Evolutionary conservation across 2,797 vertebrate genomes (phyloP).

Genomic region (Chloroceryle amazona): DNA sequence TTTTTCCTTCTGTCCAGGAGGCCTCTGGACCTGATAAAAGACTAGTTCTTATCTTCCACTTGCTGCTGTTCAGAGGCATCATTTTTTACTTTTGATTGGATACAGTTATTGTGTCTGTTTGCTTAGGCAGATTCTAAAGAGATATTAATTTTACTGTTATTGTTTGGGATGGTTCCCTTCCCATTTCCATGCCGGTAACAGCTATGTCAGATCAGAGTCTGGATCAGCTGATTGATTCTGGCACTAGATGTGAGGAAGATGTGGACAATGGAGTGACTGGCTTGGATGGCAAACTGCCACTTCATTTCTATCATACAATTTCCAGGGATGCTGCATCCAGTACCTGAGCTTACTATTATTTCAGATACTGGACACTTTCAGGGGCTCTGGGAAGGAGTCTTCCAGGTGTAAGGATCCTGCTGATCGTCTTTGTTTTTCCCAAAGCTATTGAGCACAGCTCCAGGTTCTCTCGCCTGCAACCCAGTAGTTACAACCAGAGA

Average conservation of each 20-base stretch:
- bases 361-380: not conserved
- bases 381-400: not conserved
- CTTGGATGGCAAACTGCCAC: not conserved
- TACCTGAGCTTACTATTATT: not conserved
- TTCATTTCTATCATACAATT: not conserved
- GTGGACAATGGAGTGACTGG: not conserved
- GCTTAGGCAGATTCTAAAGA: conserved; percentile 1
- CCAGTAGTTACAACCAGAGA: not conserved
- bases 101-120: conserved; percentile 12
- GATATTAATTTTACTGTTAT: not conserved
- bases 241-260: not conserved
- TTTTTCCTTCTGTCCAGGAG: conserved; percentile 59
- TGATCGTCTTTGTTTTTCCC: not conserved
- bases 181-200: not conserved
- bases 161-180: conserved; percentile 19
- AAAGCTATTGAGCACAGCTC: not conserved
- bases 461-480: not conserved
- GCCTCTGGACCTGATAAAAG: not conserved
- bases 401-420: not conserved
- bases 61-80: not conserved
- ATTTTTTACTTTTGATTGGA: conserved; percentile 17
- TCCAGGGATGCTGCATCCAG: not conserved
- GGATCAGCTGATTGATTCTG: not conserved
- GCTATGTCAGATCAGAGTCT: not conserved
- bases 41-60: conserved; percentile 33